Percentiles rank a stretch among this genome's conserved stretches.
Evolutionary conservation across 2,888 invertebrate genomes (phyloP).

Genomic region (Dioctria rufipes): DNA sequence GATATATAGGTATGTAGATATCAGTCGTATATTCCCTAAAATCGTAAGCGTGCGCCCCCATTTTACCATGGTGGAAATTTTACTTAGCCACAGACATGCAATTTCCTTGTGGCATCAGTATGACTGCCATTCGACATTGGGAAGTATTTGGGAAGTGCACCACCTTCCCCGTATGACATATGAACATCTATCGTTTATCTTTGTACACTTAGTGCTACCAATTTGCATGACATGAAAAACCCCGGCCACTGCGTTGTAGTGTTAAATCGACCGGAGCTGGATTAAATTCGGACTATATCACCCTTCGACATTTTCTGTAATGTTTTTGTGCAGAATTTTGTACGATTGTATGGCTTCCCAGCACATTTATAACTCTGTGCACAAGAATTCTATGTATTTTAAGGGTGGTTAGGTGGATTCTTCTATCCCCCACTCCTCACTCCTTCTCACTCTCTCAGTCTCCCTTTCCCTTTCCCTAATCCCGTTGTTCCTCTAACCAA

Average conservation of each 20-base stretch:
- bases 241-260: conserved; percentile 49
- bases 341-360: conserved; percentile 33
- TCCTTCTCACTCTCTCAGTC: background rate
- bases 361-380: conserved; percentile 23
- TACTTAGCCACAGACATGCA: conserved; percentile 26
- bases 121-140: conserved; percentile 3
- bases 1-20: background rate
- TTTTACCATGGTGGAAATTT: conserved; percentile 9
- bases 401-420: background rate
- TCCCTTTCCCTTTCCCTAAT: conserved; percentile 5
- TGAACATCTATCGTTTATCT: conserved; percentile 51
- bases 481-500: background rate
- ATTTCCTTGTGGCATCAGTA: background rate
- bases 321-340: conserved; percentile 54
- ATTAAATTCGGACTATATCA: conserved; percentile 58
- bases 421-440: background rate
- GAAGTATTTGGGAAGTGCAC: conserved; percentile 5
- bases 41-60: conserved; percentile 4
- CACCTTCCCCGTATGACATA: conserved; percentile 46
- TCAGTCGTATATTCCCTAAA: conserved; percentile 13
- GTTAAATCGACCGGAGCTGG: conserved; percentile 57
- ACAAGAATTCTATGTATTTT: background rate
- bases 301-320: conserved; percentile 57
- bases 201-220: conserved; percentile 40
- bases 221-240: conserved; percentile 50